Base-by-base conservation (phyloP, 2,888 invertebrate species). In the Pseudococcus viburni region DNA sequence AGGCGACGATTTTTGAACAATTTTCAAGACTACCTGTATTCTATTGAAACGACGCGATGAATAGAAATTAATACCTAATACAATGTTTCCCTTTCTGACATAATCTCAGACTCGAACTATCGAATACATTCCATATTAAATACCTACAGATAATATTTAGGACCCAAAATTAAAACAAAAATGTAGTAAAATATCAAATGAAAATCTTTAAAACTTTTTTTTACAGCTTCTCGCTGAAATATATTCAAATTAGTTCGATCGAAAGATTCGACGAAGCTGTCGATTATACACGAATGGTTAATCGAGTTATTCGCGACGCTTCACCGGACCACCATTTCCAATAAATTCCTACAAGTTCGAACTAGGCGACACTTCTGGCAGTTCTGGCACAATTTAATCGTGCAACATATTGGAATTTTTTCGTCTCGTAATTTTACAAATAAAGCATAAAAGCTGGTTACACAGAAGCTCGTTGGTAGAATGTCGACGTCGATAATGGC, bases 21-120 rank as follows among this genome's bases (percentile, higher is more conserved):
- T 83, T 83, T 83, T 83, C 80, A 46, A 83, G 42, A 42, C 80
- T 46, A 83, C 80, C 80, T 42, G 80, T 83, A 46, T 46, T 83
- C 80, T 46, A 46, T 83, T 5, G 80, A 33, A 83, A 83, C 46
- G 46, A 83, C 19, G 80, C 19, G 42, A 46, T 42, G 80, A 83
- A 83, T 83, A 83, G 22, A 83, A 83, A 83, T 83, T 46, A 22
- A 46, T 83, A n/a, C n/a, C n/a, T n/a, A 22, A 64, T 64, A 64
- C 64, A 64, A 64, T 64, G 64, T 64, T 22, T 64, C 22, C 19
- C 4, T 9, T 64, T 64, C 19, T 12, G 4, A 51, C 51, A 11
- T 51, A 51, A 51, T 51, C 51, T 51, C 9, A 42, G 9, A 42
- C 8, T 42, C 9, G 42, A 5, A 42, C 42, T 8, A 51, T 51